These are phyloP conservation scores for Agrilus cyanescens DNA, from an alignment of 2,888 invertebrate genomes.

Conservation along the genomic window DNA sequence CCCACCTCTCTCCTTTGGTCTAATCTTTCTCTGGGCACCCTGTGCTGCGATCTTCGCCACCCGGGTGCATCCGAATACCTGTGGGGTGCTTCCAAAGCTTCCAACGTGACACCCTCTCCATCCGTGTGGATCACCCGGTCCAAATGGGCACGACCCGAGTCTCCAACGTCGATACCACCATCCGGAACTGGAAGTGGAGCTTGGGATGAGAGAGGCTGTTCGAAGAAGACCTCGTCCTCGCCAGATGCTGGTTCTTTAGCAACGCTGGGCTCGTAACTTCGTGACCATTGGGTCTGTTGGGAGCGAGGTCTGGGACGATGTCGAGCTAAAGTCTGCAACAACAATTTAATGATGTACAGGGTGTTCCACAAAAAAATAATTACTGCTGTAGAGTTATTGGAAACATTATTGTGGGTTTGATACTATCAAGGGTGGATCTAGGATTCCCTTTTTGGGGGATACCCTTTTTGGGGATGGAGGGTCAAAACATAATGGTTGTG, in stretches of 20 bases:
- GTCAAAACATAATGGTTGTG: no score
- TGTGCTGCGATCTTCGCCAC: conserved; percentile 41
- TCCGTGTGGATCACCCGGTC: conserved; percentile 22
- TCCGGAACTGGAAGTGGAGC: conserved; percentile 35
- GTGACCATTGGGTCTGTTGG: conserved; percentile 53
- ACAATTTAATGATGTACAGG: neutral
- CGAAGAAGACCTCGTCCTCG: conserved; percentile 12
- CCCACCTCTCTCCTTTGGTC: conserved; percentile 36
- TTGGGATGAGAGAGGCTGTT: conserved; percentile 22
- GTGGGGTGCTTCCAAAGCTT: conserved; percentile 31
- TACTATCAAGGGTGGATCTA: no score
- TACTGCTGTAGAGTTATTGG: neutral
- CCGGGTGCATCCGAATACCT: conserved; percentile 22
- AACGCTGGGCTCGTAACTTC: conserved; percentile 52
- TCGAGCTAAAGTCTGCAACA: conserved; percentile 45
- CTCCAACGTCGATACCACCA: conserved; percentile 8
- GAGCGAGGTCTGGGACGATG: conserved; percentile 48
- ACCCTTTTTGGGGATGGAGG: no score
- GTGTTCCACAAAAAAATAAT: neutral
- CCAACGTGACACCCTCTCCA: conserved; percentile 27
- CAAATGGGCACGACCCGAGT: neutral
- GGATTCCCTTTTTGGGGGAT: no score
- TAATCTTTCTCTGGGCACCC: conserved; percentile 36
- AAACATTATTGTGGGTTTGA: neutral
- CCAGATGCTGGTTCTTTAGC: conserved; percentile 10